Conservation (phyloP, 1,140 invertebrate genomes). For the Planococcus citri region DNA sequence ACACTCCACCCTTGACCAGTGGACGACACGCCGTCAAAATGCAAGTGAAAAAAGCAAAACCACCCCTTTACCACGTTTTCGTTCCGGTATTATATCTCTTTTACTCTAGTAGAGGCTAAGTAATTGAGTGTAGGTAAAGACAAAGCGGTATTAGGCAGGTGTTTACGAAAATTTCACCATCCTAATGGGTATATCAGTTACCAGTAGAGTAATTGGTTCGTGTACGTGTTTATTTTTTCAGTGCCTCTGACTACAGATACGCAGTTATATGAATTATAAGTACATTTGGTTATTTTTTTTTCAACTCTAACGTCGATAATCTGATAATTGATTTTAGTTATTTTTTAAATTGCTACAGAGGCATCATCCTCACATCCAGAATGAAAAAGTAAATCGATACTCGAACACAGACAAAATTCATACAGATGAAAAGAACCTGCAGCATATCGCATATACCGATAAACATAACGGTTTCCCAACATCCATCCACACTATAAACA, state of each 20-base stretch:
- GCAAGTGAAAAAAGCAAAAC: background rate
- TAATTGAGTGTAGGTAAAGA: background rate
- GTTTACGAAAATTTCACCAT: background rate
- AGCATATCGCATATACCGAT: too few species aligned
- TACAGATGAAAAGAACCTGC: too few species aligned
- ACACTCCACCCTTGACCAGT: too few species aligned
- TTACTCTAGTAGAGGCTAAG: background rate
- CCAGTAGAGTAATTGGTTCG: background rate
- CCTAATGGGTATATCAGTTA: background rate
- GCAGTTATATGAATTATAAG: too few species aligned
- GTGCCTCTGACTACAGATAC: too few species aligned
- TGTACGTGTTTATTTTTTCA: background rate
- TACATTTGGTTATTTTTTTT: too few species aligned
- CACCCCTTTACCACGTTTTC: background rate
- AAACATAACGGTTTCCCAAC: too few species aligned
- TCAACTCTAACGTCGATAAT: too few species aligned
- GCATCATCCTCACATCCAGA: too few species aligned
- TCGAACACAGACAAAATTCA: background rate
- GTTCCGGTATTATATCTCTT: background rate
- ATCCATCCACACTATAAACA: too few species aligned
- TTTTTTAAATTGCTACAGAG: background rate
- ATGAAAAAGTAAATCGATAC: background rate
- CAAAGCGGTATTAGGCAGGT: background rate
- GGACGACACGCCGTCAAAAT: background rate
- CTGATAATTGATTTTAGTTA: background rate